A percentile compares a stretch with the other conserved stretches of the same genome.
Evolutionary conservation across 1,140 invertebrate species (phyloP).

Genomic region (Trichomalopsis sarcophagae): DNA sequence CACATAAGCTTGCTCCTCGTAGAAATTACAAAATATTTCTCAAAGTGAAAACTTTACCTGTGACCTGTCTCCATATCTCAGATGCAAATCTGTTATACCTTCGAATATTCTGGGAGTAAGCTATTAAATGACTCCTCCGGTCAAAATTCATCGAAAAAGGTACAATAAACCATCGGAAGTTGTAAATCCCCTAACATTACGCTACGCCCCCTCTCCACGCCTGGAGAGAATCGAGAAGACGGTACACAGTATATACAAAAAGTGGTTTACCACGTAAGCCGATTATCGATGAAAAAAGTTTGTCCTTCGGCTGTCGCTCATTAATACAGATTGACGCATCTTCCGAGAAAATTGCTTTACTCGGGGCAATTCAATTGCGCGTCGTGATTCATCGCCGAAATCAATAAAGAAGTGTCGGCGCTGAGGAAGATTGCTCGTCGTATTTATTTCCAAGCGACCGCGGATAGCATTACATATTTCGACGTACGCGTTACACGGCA

Average conservation of each 20-base stretch:
- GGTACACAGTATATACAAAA: not conserved
- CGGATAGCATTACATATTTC: no score
- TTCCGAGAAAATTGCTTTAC: not conserved
- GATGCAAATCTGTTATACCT: no score
- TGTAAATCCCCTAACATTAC: no score
- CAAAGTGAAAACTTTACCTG: no score
- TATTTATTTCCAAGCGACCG: no score
- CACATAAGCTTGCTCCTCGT: not conserved
- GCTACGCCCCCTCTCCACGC: not conserved
- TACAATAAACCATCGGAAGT: not conserved
- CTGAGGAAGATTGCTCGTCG: no score
- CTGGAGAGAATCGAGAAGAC: not conserved
- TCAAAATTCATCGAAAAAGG: not conserved
- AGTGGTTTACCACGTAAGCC: not conserved
- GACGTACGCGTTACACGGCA: no score
- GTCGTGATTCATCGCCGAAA: not conserved
- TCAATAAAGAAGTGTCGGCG: not conserved
- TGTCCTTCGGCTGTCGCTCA: not conserved
- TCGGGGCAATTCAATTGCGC: not conserved
- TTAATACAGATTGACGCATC: not conserved
- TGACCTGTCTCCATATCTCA: no score
- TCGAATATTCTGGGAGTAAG: no score
- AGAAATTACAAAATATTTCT: not conserved
- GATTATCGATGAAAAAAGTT: not conserved
- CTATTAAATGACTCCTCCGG: no score